Conservation (phyloP, 1,140 invertebrate species). For the Dolichoris vasculosae region DNA sequence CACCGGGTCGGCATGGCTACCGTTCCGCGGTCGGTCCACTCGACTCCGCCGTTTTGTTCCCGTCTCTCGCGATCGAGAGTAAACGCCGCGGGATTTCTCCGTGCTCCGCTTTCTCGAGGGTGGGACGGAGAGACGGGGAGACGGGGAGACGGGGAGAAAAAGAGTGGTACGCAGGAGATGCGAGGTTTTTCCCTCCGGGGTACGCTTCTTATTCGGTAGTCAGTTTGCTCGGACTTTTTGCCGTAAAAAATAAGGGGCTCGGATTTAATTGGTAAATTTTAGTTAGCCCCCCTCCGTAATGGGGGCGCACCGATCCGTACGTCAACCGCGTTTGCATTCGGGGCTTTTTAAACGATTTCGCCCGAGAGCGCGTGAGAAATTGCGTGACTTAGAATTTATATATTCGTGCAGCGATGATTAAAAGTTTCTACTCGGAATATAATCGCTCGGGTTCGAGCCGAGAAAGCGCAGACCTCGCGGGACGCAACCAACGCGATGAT, state of each 20-base stretch:
- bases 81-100: neutral
- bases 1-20: conserved; percentile 57
- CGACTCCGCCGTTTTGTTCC: conserved; percentile 23
- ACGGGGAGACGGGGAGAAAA: neutral
- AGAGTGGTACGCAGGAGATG: neutral
- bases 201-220: conserved; percentile 38
- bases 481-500: neutral
- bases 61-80: conserved; percentile 35
- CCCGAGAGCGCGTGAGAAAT: conserved; percentile 7
- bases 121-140: neutral
- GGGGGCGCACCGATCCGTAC: neutral
- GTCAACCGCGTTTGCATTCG: neutral
- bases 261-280: conserved; percentile 35
- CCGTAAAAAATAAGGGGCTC: neutral
- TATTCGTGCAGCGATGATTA: neutral
- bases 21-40: conserved; percentile 60
- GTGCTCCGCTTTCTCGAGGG: neutral
- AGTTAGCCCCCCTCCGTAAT: neutral
- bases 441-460: neutral
- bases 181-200: conserved; percentile 17
- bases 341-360: conserved; percentile 8
- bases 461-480: neutral
- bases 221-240: conserved; percentile 17
- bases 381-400: neutral
- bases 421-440: neutral